Evolutionary conservation across 2,888 invertebrate species (phyloP), one percentile per base, ranked within the genome.

Genomic region (Patella ulyssiponensis): DNA sequence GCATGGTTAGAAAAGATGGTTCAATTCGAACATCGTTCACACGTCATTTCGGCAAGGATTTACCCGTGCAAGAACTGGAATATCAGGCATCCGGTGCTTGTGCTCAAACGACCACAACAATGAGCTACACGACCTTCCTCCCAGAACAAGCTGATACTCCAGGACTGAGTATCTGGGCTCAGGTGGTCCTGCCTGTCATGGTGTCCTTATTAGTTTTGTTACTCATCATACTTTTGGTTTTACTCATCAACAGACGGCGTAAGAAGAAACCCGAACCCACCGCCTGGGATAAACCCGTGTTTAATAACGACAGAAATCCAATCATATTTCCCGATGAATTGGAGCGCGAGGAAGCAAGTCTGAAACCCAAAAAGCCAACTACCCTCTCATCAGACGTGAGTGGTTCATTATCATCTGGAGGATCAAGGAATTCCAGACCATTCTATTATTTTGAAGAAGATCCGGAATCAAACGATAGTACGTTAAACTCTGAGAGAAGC

Each of bases 311-410:
- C 64, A 80, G 88, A 23, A 83, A 86, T 14, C 88, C 88, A 2
- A 85, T 88, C 12, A 84, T 88, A 56, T 84, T 89, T 56, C 88
- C 87, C 20, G 86, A 86, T 17, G 89, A 89, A 72, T 58, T 86
- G 23, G 86, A 86, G 71, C 81, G 84, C 78, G 82, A 84, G 14
- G 87, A 87, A 53, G 78, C 85, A 12, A 81, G 79, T 1, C 79
- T 82, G 11, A 84, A 84, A 69, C 84, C 87, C 5, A 82, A 83
- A 64, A 77, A 80, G 53, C 86, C 88, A 7, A 72, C 84, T 14
- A 80, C 86, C 12, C 76, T 88, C 53, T 82, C 84, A 0, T 77
- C 81, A n/a, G 86, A 85, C 14, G 52, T 20, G 3, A 74, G 75
- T 53, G 64, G 69, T 15, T 64, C 74, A 14, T 20, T 56, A 3